phyloP scores from a whole-genome alignment of 1,140 invertebrate genomes.

The Drosophila grimshawi region DNA sequence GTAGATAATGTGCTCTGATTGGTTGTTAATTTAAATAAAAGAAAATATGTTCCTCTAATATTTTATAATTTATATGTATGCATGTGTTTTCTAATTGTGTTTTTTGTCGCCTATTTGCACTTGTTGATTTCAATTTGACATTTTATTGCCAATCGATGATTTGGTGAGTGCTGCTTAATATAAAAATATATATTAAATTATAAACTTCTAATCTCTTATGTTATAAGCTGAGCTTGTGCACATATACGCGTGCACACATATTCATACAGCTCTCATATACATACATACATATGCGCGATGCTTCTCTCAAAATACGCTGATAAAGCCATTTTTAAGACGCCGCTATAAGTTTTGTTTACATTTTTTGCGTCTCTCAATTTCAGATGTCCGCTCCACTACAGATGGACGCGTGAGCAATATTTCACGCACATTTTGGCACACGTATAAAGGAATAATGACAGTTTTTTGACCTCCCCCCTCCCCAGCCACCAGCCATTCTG shows the following conservation, averaged over 20 bases:
- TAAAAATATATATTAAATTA: background rate
- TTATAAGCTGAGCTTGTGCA: background rate
- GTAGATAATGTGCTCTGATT: too few species aligned
- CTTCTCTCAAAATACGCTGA: conserved; percentile 2
- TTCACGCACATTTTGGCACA: background rate
- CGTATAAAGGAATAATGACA: too few species aligned
- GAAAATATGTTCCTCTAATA: too few species aligned
- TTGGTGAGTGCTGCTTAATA: background rate
- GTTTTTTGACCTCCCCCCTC: too few species aligned
- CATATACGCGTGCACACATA: background rate
- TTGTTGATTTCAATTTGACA: background rate
- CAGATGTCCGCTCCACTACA: background rate
- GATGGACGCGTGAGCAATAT: background rate
- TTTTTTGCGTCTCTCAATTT: background rate
- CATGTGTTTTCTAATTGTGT: background rate
- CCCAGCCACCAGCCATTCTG: too few species aligned
- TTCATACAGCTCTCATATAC: background rate
- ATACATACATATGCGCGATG: background rate
- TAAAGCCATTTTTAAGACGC: background rate
- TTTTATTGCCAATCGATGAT: background rate
- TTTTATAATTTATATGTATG: too few species aligned
- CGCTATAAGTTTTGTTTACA: conserved; percentile 15
- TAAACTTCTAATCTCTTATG: background rate
- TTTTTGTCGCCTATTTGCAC: background rate
- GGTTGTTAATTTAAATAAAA: background rate